phyloP scores from a whole-genome alignment of 2,113 vertebrate genomes.

The Steatornis caripensis region DNA sequence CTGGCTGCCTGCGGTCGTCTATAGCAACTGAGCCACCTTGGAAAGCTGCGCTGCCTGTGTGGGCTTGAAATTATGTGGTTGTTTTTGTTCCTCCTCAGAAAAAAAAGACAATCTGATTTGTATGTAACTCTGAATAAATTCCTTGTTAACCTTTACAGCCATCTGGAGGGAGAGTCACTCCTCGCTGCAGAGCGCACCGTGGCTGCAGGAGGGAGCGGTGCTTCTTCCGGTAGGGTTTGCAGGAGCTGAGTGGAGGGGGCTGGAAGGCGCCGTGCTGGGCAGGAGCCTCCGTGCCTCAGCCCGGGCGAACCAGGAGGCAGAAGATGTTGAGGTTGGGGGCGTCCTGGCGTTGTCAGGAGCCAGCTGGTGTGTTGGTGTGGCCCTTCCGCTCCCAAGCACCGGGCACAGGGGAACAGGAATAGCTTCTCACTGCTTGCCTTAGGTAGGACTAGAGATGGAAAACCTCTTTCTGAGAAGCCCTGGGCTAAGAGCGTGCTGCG shows the following conservation, averaged over 20 bases:
- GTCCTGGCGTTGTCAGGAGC: neutral
- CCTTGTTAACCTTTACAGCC: constrained; percentile 67
- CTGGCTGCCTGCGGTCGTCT: constrained; percentile 16
- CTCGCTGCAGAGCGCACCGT: neutral
- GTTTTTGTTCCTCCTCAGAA: constrained; percentile 41
- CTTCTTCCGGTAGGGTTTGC: neutral
- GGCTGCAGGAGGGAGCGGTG: neutral
- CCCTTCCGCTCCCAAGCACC: neutral
- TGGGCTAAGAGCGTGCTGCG: rapidly evolving
- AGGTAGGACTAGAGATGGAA: neutral
- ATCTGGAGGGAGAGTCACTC: constrained; percentile 61
- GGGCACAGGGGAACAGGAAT: neutral
- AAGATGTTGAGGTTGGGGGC: neutral
- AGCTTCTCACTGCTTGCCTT: neutral
- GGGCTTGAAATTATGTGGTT: constrained; percentile 62
- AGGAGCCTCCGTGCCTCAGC: neutral
- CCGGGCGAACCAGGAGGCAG: rapidly evolving
- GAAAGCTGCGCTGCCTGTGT: constrained; percentile 43
- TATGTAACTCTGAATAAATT: constrained; percentile 56
- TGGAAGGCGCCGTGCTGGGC: rapidly evolving
- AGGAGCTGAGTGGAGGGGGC: neutral
- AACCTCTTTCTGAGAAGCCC: neutral
- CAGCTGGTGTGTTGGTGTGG: neutral
- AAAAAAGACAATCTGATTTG: constrained; percentile 57
- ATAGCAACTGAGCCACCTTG: constrained; percentile 48